Conservation (phyloP, 2,888 invertebrate genomes). For the Aelia acuminata region DNA sequence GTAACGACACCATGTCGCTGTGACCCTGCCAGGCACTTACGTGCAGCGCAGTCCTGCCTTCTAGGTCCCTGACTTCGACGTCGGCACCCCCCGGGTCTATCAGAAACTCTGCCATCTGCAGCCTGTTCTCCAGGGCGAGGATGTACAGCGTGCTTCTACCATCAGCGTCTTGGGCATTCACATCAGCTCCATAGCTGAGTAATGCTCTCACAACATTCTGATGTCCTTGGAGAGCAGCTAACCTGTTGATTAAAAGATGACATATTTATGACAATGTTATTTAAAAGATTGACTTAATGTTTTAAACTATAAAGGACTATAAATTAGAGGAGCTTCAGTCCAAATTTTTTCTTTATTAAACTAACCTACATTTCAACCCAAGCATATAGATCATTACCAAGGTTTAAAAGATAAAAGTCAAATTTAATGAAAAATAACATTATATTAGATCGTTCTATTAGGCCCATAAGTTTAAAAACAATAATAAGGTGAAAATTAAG, state of each 20-base stretch:
- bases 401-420: no score
- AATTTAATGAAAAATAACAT: no score
- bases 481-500: no score
- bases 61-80: slow-evolving; percentile 89
- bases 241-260: slow-evolving; percentile 72
- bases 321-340: no score
- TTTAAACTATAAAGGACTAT: no score
- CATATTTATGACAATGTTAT: no score
- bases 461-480: no score
- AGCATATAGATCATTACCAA: no score
- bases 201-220: slow-evolving; percentile 83
- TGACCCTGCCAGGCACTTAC: slow-evolving; percentile 96
- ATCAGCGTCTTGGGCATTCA: slow-evolving; percentile 92
- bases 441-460: no score
- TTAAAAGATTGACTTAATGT: no score
- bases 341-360: no score
- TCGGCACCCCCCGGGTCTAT: slow-evolving; percentile 83
- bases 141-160: slow-evolving; percentile 93
- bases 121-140: slow-evolving; percentile 87
- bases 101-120: slow-evolving; percentile 87
- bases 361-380: no score
- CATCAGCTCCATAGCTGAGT: slow-evolving; percentile 82
- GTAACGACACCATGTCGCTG: slow-evolving; percentile 89
- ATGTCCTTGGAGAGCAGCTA: slow-evolving; percentile 88
- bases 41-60: slow-evolving; percentile 91